Evolutionary conservation across 2,888 invertebrate genomes (phyloP), one percentile per base, ranked within the genome.

Genomic region (Barypeithes pellucidus): DNA sequence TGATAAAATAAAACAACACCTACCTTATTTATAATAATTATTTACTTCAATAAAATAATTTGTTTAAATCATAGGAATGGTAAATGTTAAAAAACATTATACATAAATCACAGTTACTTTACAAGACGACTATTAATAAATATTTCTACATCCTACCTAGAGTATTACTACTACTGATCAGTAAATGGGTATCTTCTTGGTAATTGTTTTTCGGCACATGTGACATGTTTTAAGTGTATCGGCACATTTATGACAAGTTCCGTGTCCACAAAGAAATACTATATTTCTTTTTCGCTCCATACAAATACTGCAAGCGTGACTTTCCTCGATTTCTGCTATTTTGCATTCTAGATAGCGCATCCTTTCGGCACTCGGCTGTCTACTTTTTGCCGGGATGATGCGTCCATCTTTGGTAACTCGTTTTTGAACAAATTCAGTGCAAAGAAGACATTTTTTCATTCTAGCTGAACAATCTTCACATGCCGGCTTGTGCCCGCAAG

Each of bases 251-350:
- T 92, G 91, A 84, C 96, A 96, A 12, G 95, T 93, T 20, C 93
- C 93, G 81, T 96, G 96, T 1, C 96, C 96, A 81, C 96, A 96
- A n/a, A 95, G 87, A 84, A 96, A 96, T 20, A 93, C 95, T 18
- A 95, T 93, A 82, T 94, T 94, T 41, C 93, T 88, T 73, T 91
- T 89, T 39, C 94, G 88, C 82, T 96, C 95, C 95, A 96, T 94
- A 84, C 96, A 96, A 79, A 96, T 95, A 67, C 93, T 92, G 82
- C 96, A 96, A 83, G 92, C 91, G 81, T 94, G 92, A 16, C 94
- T 93, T 82, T 96, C 95, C 84, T 96, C 96, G 78, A 95, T 92
- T 86, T 95, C 95, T 50, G 93, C 93, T 73, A 95, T 92, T 86
- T 94, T 92, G 78, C 91, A 91, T 83, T 94, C 94, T 67, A 94